Conservation (phyloP, 1,140 invertebrate species). For the Paraescarpia echinospica region DNA sequence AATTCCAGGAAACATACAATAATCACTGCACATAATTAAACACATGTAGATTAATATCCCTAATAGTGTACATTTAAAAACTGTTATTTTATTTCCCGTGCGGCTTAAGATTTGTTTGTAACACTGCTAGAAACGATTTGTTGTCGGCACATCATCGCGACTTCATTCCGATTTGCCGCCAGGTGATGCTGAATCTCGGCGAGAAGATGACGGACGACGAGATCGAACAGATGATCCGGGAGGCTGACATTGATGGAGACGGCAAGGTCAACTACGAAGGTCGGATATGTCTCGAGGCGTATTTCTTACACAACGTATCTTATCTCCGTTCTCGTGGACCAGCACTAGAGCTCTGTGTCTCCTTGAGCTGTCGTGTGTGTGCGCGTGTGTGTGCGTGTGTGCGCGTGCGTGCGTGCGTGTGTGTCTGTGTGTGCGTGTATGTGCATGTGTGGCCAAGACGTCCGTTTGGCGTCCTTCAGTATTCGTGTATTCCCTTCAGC, state of each 20-base stretch:
- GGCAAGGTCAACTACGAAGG: slow-evolving; percentile 29
- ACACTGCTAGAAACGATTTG: too few species aligned
- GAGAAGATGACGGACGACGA: slow-evolving; percentile 98
- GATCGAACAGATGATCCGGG: slow-evolving; percentile 97
- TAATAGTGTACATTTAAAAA: too few species aligned
- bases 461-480: not conserved
- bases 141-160: slow-evolving; percentile 62
- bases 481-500: not conserved
- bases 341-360: not conserved
- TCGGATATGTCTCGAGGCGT: not conserved
- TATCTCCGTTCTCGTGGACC: not conserved
- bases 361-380: not conserved
- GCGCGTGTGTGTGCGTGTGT: not conserved
- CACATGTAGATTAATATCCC: too few species aligned
- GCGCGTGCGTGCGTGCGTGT: not conserved
- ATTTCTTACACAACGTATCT: not conserved
- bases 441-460: not conserved
- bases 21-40: too few species aligned
- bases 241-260: slow-evolving; percentile 91
- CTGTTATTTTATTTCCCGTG: too few species aligned
- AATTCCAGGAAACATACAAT: too few species aligned
- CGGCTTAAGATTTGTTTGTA: too few species aligned
- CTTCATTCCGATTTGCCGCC: slow-evolving; percentile 76
- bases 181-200: slow-evolving; percentile 74
- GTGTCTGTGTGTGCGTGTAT: not conserved